phyloP scores from a whole-genome alignment of 2,888 invertebrate species.

The Lymantria monacha region DNA sequence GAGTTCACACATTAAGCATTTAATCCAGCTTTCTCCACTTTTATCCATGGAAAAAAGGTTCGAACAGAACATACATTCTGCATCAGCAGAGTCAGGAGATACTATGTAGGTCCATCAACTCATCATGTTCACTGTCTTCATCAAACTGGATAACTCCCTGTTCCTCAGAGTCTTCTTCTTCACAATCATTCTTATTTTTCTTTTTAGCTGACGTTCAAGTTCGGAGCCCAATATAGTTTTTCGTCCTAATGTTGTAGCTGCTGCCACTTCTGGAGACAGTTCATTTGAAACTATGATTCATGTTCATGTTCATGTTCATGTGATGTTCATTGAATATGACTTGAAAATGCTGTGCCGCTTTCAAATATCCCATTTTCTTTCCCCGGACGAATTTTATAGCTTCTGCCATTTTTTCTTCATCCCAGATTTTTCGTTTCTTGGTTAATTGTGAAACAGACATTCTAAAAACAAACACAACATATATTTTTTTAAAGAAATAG shows the following conservation, averaged over 20 bases:
- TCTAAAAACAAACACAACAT: too few species aligned
- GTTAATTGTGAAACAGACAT: too few species aligned
- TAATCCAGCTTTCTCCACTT: conserved; percentile 5
- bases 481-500: too few species aligned
- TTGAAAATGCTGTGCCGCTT: conserved; percentile 12
- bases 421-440: neutral
- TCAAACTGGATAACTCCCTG: conserved; percentile 13
- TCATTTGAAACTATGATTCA: conserved; percentile 37
- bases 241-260: conserved; percentile 27
- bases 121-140: conserved; percentile 6
- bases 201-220: conserved; percentile 42
- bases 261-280: conserved; percentile 39
- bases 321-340: conserved; percentile 5
- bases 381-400: conserved; percentile 3
- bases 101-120: conserved; percentile 9
- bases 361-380: conserved; percentile 14
- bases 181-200: conserved; percentile 14
- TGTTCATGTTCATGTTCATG: too few species aligned
- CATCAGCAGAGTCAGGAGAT: conserved; percentile 12
- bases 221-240: conserved; percentile 29
- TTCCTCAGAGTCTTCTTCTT: conserved; percentile 15
- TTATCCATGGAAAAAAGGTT: conserved; percentile 14
- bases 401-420: conserved; percentile 4
- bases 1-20: conserved; percentile 9
- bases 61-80: conserved; percentile 17